These are phyloP conservation scores for Colistium nudipinnis DNA, from an alignment of 2,113 vertebrate genomes.

Conservation along the genomic window DNA sequence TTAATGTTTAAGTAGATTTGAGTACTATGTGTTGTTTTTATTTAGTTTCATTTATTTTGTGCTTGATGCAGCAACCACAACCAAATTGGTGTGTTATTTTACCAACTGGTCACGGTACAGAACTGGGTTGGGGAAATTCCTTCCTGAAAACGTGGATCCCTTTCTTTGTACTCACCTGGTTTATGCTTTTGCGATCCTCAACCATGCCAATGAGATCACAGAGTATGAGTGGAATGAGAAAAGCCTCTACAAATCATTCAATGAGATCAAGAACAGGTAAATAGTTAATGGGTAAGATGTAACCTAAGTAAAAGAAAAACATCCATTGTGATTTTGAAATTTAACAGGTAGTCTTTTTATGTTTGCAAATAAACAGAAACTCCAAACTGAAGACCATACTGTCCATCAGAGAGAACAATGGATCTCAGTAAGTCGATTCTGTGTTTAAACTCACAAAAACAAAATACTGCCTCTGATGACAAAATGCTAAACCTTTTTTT, in stretches of 20 bases:
- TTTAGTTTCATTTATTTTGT: no score
- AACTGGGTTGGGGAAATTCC: conserved; percentile 78
- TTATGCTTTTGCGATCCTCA: conserved; percentile 89
- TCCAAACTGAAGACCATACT: no score
- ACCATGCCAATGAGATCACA: conserved; percentile 81
- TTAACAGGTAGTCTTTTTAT: no score
- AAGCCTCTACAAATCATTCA: conserved; percentile 85
- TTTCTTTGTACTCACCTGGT: conserved; percentile 85
- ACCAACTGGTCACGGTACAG: conserved; percentile 91
- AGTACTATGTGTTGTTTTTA: no score
- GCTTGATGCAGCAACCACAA: conserved; percentile 74
- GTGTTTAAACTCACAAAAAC: no score
- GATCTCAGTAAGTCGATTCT: no score
- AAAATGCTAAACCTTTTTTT: no score
- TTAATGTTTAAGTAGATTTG: no score
- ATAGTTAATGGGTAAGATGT: conserved; percentile 15
- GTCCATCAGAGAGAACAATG: no score
- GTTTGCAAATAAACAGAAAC: no score
- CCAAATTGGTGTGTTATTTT: conserved; percentile 88
- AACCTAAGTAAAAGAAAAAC: background rate
- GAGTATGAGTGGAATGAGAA: conserved; percentile 88
- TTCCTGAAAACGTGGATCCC: conserved; percentile 84
- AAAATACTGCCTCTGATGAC: no score
- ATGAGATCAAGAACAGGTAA: conserved; percentile 83
- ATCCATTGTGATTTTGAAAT: no score